phyloP scores from a whole-genome alignment of 2,113 vertebrate species.

The Sisor rabdophorus region DNA sequence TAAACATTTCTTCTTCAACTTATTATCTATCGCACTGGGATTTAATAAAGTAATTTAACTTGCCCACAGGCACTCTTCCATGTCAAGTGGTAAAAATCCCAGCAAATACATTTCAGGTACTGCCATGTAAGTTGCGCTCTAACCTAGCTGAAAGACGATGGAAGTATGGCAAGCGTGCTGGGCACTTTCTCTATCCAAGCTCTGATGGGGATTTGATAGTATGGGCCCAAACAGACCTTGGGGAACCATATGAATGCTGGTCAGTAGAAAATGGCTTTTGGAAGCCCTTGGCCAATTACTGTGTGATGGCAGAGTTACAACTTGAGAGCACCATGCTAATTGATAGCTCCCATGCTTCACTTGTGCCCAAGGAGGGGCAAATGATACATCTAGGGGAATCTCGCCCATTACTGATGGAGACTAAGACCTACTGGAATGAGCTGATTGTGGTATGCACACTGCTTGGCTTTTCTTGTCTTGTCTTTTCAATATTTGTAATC shows the following conservation, averaged over 20 bases:
- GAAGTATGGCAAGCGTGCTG: conserved; percentile 66
- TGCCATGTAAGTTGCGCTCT: conserved; percentile 83
- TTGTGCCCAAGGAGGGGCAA: conserved; percentile 54
- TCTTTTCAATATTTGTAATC: conserved; percentile 77
- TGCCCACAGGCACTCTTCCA: conserved; percentile 54
- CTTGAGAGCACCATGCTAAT: conserved; percentile 64
- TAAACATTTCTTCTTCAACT: too few relatives aligned
- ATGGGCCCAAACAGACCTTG: conserved; percentile 73
- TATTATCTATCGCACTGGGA: too few relatives aligned
- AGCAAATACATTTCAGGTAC: conserved; percentile 75
- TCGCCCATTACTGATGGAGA: conserved; percentile 62
- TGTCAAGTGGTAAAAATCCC: conserved; percentile 78
- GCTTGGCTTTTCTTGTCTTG: conserved; percentile 70
- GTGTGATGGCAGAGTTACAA: conserved; percentile 64
- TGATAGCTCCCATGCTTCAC: conserved; percentile 66
- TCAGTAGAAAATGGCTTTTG: conserved; percentile 83
- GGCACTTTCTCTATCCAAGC: conserved; percentile 78
- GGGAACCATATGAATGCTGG: conserved; percentile 88
- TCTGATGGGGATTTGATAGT: conserved; percentile 82
- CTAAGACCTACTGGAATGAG: conserved; percentile 90
- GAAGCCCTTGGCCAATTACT: conserved; percentile 88
- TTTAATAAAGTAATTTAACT: conserved; percentile 14
- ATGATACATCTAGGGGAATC: conserved; percentile 66
- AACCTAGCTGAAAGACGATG: conserved; percentile 84
- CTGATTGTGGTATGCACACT: conserved; percentile 85